Percentiles rank a stretch among this genome's conserved stretches.
These are phyloP conservation scores for Agelastica alni DNA, from an alignment of 2,888 invertebrate genomes.

Conservation along the genomic window DNA sequence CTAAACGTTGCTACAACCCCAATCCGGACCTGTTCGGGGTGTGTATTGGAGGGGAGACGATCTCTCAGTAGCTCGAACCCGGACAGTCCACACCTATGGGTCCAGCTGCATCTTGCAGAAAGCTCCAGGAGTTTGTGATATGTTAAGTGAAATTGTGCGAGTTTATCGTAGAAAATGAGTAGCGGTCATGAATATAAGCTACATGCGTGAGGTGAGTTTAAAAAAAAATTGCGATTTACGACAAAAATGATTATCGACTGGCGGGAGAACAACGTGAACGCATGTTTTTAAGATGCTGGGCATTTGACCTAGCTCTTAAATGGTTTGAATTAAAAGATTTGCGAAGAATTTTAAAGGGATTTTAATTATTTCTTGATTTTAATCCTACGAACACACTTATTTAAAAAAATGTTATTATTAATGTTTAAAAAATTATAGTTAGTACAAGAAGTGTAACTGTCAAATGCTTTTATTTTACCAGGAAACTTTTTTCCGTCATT, in stretches of 20 bases:
- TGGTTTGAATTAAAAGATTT: not conserved
- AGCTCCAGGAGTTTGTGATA: conserved; percentile 52
- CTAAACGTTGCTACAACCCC: conserved; percentile 1
- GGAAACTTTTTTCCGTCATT: too few species aligned
- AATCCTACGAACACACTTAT: too few species aligned
- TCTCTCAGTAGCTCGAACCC: conserved; percentile 41
- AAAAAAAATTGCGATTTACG: not conserved
- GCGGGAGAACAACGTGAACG: conserved; percentile 18
- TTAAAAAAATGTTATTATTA: too few species aligned
- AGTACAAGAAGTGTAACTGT: too few species aligned
- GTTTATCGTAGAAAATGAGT: conserved; percentile 48
- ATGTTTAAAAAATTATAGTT: too few species aligned
- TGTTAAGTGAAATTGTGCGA: conserved; percentile 50
- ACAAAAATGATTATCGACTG: conserved; percentile 4
- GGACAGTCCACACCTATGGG: conserved; percentile 59
- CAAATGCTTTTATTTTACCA: too few species aligned
- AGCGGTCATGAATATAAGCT: conserved; percentile 45
- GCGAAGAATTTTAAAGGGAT: not conserved
- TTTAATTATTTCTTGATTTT: too few species aligned
- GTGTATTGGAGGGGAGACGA: conserved; percentile 34
- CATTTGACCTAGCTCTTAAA: conserved; percentile 17
- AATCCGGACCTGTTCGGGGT: conserved; percentile 33
- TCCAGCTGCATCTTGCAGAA: conserved; percentile 53
- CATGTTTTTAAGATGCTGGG: conserved; percentile 19
- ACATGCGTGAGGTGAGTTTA: conserved; percentile 16